These are phyloP conservation scores for Tenualosa thibaudeaui DNA, from an alignment of 2,797 vertebrate genomes.

Conservation along the genomic window DNA sequence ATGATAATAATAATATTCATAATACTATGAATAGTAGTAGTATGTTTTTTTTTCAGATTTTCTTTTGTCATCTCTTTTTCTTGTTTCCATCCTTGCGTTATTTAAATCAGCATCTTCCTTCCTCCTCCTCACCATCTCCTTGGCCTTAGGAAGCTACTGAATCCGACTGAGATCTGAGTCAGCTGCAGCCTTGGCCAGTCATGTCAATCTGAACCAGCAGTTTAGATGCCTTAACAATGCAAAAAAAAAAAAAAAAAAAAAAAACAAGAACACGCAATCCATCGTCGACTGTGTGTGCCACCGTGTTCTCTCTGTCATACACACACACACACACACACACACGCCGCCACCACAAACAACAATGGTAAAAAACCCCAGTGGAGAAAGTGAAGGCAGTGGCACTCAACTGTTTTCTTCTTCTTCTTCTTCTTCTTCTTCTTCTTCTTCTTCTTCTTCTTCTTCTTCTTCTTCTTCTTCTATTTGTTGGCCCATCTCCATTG, in stretches of 20 bases:
- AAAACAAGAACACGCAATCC: not conserved
- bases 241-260: constrained; percentile 52
- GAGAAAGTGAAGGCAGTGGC: not conserved
- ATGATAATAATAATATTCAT: not conserved
- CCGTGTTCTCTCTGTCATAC: not conserved
- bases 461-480: not conserved
- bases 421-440: not conserved
- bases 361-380: not conserved
- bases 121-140: constrained; percentile 59
- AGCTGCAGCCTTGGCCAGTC: not conserved
- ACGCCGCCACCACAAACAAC: not conserved
- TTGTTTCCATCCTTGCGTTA: constrained; percentile 71
- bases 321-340: too few species aligned
- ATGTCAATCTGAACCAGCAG: constrained; percentile 82
- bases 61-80: constrained; percentile 49
- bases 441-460: too few species aligned
- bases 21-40: constrained; percentile 67
- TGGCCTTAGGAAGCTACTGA: constrained; percentile 41
- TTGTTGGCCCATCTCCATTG: not conserved
- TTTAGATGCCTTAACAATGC: constrained; percentile 92
- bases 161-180: not conserved
- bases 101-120: constrained; percentile 39
- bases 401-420: not conserved
- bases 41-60: constrained; percentile 53
- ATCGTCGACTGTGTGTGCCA: constrained; percentile 18